Base-by-base conservation (phyloP, 2,797 vertebrate genomes). In the Remorina albescens region DNA sequence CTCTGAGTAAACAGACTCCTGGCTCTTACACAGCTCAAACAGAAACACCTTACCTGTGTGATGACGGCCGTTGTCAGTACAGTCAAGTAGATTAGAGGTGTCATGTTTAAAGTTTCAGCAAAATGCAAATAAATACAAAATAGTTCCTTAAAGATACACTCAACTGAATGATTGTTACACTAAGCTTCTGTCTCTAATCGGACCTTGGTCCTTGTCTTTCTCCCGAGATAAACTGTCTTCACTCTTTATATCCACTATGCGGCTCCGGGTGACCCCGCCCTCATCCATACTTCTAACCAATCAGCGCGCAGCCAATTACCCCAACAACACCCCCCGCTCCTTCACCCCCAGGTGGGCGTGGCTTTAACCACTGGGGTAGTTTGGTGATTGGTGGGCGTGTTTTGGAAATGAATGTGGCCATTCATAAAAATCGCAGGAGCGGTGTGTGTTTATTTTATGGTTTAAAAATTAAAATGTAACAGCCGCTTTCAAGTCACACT, bases 391-490 rank as follows among this genome's bases (percentile, higher is more conserved):
- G 86, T 64, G 78, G 85, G 80, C 74, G 78, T 79, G 80, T 60
- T 83, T 80, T 72, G 75, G 73, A 68, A n/a, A 88, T 93, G 90
- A 94, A 94, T 92, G 76, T 88, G 86, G 77, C 92, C 89, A 91
- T 93, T 93, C 88, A 91, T 93, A 93, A 93, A 94, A 93, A 78
- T 78, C 39, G 58, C 77, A 76, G 79, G 81, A 83, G 69, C 47
- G 53, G 80, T 67, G 53, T 66, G 78, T 90, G 81, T 94, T 91
- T 92, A 84, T 88, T 92, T 92, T 82, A 88, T 85, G 80, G 76
- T 85, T 85, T 82, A 78, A 86, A 89, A 89, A 87, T 85, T 64
- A 61, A 89, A 90, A 91, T 70, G 74, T 78, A 76, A 82, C 82
- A 78, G 37, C 61, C 50, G 47, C 88, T 92, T 89, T 93, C 68